Conservation (phyloP, 2,888 invertebrate species). For the Teleiodes luculella region DNA sequence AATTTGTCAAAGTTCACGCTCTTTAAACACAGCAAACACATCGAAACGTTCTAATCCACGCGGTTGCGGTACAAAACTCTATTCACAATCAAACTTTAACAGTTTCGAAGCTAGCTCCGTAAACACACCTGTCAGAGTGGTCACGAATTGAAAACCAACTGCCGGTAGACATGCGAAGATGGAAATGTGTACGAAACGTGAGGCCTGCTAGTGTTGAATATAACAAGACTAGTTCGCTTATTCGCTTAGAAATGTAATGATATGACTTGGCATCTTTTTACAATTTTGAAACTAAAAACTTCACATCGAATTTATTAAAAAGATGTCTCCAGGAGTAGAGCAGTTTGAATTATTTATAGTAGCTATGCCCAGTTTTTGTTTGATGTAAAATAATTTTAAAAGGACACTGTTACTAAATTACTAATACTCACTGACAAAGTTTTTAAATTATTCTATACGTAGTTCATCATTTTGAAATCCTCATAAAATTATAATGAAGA, state of each 20-base stretch:
- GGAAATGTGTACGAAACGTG: slow-evolving; percentile 20
- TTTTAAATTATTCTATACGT: no score
- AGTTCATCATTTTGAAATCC: no score
- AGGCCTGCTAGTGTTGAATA: neutral
- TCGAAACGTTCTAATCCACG: slow-evolving; percentile 6
- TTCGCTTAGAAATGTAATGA: neutral
- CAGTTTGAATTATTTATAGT: no score
- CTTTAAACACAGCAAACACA: neutral
- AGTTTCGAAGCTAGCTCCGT: slow-evolving; percentile 49
- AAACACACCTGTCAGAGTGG: slow-evolving; percentile 59
- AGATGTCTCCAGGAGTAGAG: no score
- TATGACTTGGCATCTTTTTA: no score
- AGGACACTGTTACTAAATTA: no score
- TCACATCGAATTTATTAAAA: no score
- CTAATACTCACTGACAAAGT: no score
- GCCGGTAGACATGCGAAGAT: slow-evolving; percentile 55
- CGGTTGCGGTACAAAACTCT: slow-evolving; percentile 10
- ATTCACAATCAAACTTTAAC: slow-evolving; percentile 55
- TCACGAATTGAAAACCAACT: slow-evolving; percentile 67
- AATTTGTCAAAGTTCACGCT: neutral
- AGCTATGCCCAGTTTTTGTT: no score
- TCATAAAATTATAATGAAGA: no score
- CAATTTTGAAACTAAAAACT: no score
- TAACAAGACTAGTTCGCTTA: neutral
- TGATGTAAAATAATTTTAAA: no score